A percentile compares a stretch with the other conserved stretches of the same genome.
phyloP scores from a whole-genome alignment of 2,113 vertebrate genomes.

The Channa maculata region DNA sequence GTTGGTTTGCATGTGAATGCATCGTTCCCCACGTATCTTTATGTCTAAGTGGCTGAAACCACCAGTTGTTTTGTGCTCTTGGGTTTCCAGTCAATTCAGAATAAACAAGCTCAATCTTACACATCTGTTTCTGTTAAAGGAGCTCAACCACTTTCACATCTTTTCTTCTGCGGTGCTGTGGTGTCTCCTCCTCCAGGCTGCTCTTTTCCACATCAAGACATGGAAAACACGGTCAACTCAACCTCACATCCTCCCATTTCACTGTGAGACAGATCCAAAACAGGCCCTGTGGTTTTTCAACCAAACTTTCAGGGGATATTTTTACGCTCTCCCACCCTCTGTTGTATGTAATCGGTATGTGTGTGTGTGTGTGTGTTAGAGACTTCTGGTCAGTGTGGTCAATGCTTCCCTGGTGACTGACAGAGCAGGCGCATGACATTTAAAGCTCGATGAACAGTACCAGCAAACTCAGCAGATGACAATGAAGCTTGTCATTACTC shows the following conservation, averaged over 20 bases:
- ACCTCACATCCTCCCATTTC: conserved; percentile 10
- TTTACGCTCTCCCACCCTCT: background rate
- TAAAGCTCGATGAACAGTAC: background rate
- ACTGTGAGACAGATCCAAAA: conserved; percentile 4
- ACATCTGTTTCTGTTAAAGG: background rate
- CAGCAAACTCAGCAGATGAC: too few species aligned
- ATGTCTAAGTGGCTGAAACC: too few species aligned
- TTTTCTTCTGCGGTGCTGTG: background rate
- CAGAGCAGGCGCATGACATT: conserved; percentile 1
- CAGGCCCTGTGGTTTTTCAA: conserved; percentile 19
- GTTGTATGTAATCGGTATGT: background rate
- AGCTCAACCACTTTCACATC: background rate
- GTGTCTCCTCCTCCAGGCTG: conserved; percentile 8
- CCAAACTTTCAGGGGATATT: background rate
- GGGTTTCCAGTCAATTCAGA: too few species aligned
- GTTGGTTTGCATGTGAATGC: too few species aligned
- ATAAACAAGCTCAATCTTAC: background rate
- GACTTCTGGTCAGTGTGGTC: background rate
- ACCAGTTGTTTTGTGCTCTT: too few species aligned
- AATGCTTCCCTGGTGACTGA: background rate
- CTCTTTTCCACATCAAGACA: background rate
- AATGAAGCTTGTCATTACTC: too few species aligned
- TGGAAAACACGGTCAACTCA: background rate
- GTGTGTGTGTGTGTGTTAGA: background rate
- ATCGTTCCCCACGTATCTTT: too few species aligned